Evolutionary conservation across 2,113 vertebrate species (phyloP).

Genomic region (Tenebrosternarchus preto): DNA sequence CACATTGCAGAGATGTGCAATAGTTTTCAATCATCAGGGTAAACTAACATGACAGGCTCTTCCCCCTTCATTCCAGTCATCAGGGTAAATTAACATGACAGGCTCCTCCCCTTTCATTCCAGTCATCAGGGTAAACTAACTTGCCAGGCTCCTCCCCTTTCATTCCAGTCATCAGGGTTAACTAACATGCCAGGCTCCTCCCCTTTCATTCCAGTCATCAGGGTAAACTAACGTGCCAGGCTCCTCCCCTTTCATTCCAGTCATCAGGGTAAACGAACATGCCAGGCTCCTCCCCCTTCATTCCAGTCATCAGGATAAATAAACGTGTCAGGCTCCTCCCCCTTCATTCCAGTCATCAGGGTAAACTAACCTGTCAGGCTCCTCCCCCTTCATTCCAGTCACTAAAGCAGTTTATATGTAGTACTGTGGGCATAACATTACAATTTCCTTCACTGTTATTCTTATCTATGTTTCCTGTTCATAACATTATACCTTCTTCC

Average conservation of each 20-base stretch:
- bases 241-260: too few species aligned
- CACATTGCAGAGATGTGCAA: slow-evolving; percentile 2
- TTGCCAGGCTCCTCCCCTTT: slow-evolving; percentile 3
- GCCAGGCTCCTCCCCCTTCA: too few species aligned
- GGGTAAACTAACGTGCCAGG: too few species aligned
- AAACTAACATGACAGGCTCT: not conserved
- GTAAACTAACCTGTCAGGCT: too few species aligned
- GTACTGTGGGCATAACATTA: not conserved
- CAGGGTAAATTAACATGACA: not conserved
- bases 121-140: not conserved
- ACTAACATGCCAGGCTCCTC: not conserved
- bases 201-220: too few species aligned
- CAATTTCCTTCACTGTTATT: slow-evolving; percentile 18
- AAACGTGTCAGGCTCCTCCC: too few species aligned
- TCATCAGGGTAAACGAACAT: too few species aligned
- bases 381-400: too few species aligned
- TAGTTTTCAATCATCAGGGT: not conserved
- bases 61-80: not conserved
- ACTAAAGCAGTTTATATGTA: too few species aligned
- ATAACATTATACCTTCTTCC: not conserved
- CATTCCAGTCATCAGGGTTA: not conserved
- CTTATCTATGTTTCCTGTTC: not conserved
- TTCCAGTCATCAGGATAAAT: too few species aligned
- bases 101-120: slow-evolving; percentile 2
- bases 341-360: too few species aligned